Evolutionary conservation across 2,113 vertebrate genomes (phyloP), one percentile per base, ranked within the genome.

Genomic region (Haplochromis vanheusdeni): DNA sequence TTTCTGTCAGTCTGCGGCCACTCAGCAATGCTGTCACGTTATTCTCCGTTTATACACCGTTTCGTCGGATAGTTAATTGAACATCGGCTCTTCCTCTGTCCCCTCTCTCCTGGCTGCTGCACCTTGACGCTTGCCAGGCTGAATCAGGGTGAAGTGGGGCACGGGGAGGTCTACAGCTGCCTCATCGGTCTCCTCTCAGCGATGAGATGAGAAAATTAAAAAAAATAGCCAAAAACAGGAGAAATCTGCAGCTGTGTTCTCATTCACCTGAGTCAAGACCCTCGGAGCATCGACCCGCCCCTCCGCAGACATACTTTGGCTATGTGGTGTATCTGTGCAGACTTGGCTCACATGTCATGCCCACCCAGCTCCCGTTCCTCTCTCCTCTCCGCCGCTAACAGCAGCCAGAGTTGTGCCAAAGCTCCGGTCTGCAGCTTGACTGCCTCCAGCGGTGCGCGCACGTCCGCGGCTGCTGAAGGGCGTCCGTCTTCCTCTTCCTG

Each of bases 371-470:
- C 84, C 40, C 40, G 28, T 82, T 31, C 31, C 49, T 54, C 7
- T 79, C 87, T 80, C 73, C 56, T 80, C 88, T 81, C 86, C 77
- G 58, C 85, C 16, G 85, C 82, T 19, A 82, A 89, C 90, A 91
- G 70, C 82, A 87, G 90, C 82, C 93, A 45, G 89, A 93, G 91
- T 90, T 93, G 77, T 80, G 83, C 75, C 65, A 81, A 83, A 73
- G 81, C 81, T 56, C 80, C 84, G 85, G 81, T 93, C 92, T 87
- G 93, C 84, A 85, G 88, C 93, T 92, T 89, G 88, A 96, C 95
- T 93, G 96, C 96, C 95, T 96, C 96, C 94, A 95, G 96, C 89
- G 96, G 96, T 93, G 94, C 89, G 88, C 91, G 60, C 89, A 55
- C 79, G 83, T 89, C 89, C 81, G 94, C 84, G 91, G 89, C 82